Base-by-base conservation (phyloP, 92 coral and sea anemone species). In the Porites cylindrica region DNA sequence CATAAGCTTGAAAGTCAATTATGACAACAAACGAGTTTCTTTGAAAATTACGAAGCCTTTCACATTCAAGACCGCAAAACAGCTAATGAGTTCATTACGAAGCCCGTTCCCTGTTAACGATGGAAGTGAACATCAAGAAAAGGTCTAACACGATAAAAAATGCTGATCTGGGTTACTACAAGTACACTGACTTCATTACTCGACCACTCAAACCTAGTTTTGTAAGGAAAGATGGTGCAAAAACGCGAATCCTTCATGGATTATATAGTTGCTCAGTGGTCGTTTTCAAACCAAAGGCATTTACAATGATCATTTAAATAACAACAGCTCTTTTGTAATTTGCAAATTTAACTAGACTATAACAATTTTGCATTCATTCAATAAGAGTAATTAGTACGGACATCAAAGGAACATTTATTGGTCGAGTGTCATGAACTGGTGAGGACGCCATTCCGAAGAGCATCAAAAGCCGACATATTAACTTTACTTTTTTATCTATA, bases 311-410 rank as follows among this genome's bases (percentile, higher is more conserved):
- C 52, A 71, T 60, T 82, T 29, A 47, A 82, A 59, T 17, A 47
- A 79, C 83, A 79, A 65, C 83, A 79, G 59, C 43, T 65, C 72
- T 79, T 65, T 67, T 81, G 76, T 82, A 47, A 50, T 73, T 74
- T 71, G 29, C 85, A 81, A 82, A 67, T 38, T 72, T 14, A 82
- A 82, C 38, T 9, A 5, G 87, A 47, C 79, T 73, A 13, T 70
- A 82, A 64, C 79, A 72, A 82, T 82, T 82, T 82, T 38, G 47
- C 47, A 3, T 78, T 38, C 50, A 59, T 54, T 73, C 87, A 82
- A 82, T 82, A 50, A 72, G 51, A 82, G 79, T 63, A 82, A 72
- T 82, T 72, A 82, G 87, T 62, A 79, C 50, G 47, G 24, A 58
- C 79, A 82, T 82, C 79, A 70, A 71, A 71, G 32, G 62, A 51